Evolutionary conservation across 2,888 invertebrate species (phyloP).

Genomic region (Lycocerus yunnanus): DNA sequence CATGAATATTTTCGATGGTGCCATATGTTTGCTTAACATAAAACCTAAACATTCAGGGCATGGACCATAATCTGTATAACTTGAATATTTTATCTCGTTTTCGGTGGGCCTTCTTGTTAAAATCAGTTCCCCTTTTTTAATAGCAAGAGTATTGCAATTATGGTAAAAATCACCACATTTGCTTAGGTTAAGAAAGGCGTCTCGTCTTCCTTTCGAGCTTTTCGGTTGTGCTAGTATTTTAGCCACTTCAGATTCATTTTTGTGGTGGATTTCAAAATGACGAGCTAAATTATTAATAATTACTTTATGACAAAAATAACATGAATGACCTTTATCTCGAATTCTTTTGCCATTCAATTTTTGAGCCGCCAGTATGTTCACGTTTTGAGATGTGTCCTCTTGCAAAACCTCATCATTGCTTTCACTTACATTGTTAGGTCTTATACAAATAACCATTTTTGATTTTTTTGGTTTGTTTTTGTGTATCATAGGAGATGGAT

Average conservation of each 20-base stretch:
- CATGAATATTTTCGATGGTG: slow-evolving; percentile 5
- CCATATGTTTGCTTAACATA: slow-evolving; percentile 6
- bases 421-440: too few species aligned
- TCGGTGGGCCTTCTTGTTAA: not conserved
- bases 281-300: slow-evolving; percentile 6
- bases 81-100: not conserved
- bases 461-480: too few species aligned
- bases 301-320: not conserved
- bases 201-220: not conserved
- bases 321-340: not conserved
- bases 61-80: slow-evolving; percentile 5
- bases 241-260: slow-evolving; percentile 1
- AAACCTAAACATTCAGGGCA: slow-evolving; percentile 10
- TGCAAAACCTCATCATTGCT: too few species aligned
- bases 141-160: not conserved
- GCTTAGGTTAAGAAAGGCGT: not conserved
- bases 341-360: not conserved
- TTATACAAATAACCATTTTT: too few species aligned
- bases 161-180: slow-evolving; percentile 3
- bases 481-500: too few species aligned
- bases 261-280: slow-evolving; percentile 10
- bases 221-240: slow-evolving; percentile 4
- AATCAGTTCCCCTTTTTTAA: not conserved
- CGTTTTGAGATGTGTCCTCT: too few species aligned
- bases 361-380: not conserved